Conservation (phyloP, 92 coral and sea anemone species). For the Zoanthus sociatus region DNA sequence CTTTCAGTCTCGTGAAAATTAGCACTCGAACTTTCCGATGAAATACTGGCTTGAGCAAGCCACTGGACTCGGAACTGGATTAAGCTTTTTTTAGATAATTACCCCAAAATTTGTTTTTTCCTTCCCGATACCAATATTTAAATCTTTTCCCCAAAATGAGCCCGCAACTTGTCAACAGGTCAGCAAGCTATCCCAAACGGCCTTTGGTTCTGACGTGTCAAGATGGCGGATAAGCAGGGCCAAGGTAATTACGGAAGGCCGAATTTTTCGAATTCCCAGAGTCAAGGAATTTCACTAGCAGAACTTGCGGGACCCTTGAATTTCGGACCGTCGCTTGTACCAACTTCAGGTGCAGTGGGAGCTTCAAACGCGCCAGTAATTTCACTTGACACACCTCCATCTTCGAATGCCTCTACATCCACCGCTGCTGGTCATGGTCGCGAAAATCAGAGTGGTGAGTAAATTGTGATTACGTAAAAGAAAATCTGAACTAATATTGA, state of each 20-base stretch:
- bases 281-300: constrained; percentile 82
- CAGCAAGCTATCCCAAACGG: constrained; percentile 28
- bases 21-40: no score
- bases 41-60: no score
- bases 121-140: no score
- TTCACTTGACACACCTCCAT: constrained; percentile 1
- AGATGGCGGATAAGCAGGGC: constrained; percentile 97
- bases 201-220: constrained; percentile 91
- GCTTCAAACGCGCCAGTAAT: constrained; percentile 38
- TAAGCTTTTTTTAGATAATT: no score
- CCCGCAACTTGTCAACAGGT: constrained; percentile 37
- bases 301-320: constrained; percentile 74
- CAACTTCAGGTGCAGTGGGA: constrained; percentile 64
- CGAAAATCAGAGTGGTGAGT: neutral
- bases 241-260: constrained; percentile 63
- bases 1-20: no score
- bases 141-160: neutral
- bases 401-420: constrained; percentile 14
- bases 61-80: no score
- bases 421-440: constrained; percentile 19
- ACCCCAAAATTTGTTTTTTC: no score
- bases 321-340: constrained; percentile 90
- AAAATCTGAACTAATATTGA: neutral
- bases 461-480: neutral
- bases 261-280: constrained; percentile 54